phyloP scores from a whole-genome alignment of 1,140 invertebrate species.

The Drosophila nikananu region DNA sequence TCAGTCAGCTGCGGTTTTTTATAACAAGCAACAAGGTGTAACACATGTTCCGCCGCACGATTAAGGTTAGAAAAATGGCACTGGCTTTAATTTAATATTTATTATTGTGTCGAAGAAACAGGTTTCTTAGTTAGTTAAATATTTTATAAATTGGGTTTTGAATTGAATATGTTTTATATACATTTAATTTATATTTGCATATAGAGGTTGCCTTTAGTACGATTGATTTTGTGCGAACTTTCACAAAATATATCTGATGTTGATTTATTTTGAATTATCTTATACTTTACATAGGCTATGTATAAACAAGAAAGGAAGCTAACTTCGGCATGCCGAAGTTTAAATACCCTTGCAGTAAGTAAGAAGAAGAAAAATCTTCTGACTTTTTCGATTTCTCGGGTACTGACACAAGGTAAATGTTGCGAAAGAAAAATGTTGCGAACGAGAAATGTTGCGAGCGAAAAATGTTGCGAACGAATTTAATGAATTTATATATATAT shows the following conservation, averaged over 20 bases:
- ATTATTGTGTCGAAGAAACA: not conserved
- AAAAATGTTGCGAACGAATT: too few relatives aligned
- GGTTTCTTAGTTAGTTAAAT: not conserved
- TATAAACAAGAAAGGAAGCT: too few relatives aligned
- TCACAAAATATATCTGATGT: not conserved
- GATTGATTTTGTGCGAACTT: not conserved
- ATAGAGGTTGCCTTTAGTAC: not conserved
- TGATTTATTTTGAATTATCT: not conserved
- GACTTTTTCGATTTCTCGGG: too few relatives aligned
- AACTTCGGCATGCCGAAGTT: too few relatives aligned
- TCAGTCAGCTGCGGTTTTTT: conserved; percentile 37
- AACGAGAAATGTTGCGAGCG: too few relatives aligned
- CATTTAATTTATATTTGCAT: not conserved
- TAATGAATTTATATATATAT: too few relatives aligned
- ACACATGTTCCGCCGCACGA: conserved; percentile 17
- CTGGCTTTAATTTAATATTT: not conserved
- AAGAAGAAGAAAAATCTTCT: too few relatives aligned
- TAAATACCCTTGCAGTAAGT: too few relatives aligned
- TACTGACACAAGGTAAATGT: too few relatives aligned
- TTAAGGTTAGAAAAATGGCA: not conserved
- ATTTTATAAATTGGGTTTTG: not conserved
- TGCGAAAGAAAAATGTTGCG: too few relatives aligned
- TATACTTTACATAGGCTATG: too few relatives aligned
- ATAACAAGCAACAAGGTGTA: conserved; percentile 67
- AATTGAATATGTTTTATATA: not conserved